Percentiles rank a stretch among this genome's conserved stretches.
phyloP scores from a whole-genome alignment of 2,113 vertebrate genomes.

The Clarias batrachus region DNA sequence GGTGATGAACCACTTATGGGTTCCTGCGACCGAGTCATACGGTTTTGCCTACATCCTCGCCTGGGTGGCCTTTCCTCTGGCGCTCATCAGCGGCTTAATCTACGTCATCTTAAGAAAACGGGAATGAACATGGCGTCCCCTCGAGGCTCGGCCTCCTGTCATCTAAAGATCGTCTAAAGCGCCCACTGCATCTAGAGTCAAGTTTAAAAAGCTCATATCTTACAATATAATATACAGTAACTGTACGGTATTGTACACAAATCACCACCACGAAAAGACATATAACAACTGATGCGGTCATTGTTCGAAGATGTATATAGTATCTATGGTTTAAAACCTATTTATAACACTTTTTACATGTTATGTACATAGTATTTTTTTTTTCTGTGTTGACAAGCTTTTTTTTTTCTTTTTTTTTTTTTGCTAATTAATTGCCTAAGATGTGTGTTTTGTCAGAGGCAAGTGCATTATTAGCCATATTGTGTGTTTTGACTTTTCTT shows the following conservation, averaged over 20 bases:
- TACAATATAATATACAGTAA: constrained; percentile 11
- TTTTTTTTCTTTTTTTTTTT: constrained; percentile 64
- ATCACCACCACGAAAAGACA: constrained; percentile 60
- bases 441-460: constrained; percentile 71
- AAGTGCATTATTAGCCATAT: constrained; percentile 65
- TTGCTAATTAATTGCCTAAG: constrained; percentile 89
- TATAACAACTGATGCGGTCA: constrained; percentile 80
- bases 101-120: constrained; percentile 96
- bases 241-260: constrained; percentile 47
- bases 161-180: constrained; percentile 53
- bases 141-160: constrained; percentile 44
- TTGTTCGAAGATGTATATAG: constrained; percentile 98
- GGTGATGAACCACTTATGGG: constrained; percentile 84
- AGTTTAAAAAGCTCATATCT: constrained; percentile 48
- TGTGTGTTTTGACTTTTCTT: constrained; percentile 60
- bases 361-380: constrained; percentile 97
- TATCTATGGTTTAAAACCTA: constrained; percentile 99
- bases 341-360: constrained; percentile 99
- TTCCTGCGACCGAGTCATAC: constrained; percentile 50
- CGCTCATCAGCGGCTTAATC: constrained; percentile 88
- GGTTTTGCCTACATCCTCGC: constrained; percentile 95
- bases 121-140: constrained; percentile 72
- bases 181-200: constrained; percentile 52
- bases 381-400: constrained; percentile 85
- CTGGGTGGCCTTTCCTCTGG: constrained; percentile 93